phyloP scores from a whole-genome alignment of 2,113 vertebrate species.

The Riparia riparia region DNA sequence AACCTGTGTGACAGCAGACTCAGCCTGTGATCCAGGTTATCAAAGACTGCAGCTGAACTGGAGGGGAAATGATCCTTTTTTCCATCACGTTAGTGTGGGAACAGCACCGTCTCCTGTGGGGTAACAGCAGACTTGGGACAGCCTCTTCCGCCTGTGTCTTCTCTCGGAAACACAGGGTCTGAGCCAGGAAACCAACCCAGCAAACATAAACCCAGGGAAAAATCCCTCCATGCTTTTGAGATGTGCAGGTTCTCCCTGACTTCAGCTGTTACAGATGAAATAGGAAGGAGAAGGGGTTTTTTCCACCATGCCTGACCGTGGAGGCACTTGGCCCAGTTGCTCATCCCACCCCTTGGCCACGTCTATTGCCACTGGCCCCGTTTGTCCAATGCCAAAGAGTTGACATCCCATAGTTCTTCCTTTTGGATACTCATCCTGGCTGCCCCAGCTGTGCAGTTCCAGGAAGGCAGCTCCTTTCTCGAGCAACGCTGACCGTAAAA shows the following conservation, averaged over 20 bases:
- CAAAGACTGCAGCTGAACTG: neutral
- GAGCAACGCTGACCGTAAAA: neutral
- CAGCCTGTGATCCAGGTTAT: neutral
- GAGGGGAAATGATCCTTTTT: neutral
- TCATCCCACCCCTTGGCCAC: neutral
- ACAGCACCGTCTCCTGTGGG: neutral
- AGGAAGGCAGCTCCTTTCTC: neutral
- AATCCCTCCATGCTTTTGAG: neutral
- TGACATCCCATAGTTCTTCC: neutral
- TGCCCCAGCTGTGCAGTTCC: neutral
- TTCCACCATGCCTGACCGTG: rapidly evolving
- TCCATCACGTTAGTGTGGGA: neutral
- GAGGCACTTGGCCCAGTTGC: neutral
- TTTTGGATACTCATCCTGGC: neutral
- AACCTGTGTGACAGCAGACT: neutral
- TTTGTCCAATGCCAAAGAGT: neutral
- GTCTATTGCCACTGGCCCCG: neutral
- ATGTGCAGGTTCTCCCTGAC: neutral
- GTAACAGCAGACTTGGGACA: neutral
- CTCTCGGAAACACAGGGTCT: neutral
- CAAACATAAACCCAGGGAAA: neutral
- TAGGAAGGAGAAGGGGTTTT: neutral
- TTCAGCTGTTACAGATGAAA: neutral
- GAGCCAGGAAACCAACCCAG: neutral
- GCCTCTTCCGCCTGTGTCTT: neutral